Percentiles rank a stretch among this genome's conserved stretches.
Conservation (phyloP, 2,888 invertebrate species). For the Troides oblongomaculatus region DNA sequence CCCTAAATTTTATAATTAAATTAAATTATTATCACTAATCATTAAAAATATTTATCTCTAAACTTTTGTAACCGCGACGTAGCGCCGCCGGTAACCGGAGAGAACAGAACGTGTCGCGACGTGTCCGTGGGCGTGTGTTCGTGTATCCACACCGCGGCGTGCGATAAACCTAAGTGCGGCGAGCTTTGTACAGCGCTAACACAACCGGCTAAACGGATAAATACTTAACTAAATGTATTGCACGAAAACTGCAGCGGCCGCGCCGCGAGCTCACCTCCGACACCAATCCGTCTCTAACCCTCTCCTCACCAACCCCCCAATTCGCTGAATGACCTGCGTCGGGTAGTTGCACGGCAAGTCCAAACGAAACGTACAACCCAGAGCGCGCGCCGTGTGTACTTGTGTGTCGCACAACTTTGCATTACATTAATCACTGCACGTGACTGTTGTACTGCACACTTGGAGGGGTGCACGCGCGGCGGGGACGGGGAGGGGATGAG, state of each 20-base stretch:
- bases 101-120: no score
- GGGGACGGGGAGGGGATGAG: no score
- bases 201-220: conserved; percentile 69
- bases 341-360: background rate
- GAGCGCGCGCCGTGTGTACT: background rate
- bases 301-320: background rate
- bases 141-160: conserved; percentile 19
- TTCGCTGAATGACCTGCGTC: no score
- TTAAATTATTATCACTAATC: no score
- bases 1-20: no score
- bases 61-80: no score
- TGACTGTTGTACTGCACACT: no score
- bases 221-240: conserved; percentile 78
- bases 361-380: background rate
- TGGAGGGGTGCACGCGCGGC: no score
- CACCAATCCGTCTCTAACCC: background rate
- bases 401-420: no score
- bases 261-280: background rate
- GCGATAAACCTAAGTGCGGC: conserved; percentile 36
- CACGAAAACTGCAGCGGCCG: conserved; percentile 58
- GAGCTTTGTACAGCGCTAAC: conserved; percentile 69
- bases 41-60: no score
- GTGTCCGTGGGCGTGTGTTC: background rate
- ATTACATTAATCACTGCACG: no score
- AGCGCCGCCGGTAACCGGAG: no score